These are phyloP conservation scores for Hylaeus anthracinus DNA, from an alignment of 1,140 invertebrate species.

Conservation along the genomic window DNA sequence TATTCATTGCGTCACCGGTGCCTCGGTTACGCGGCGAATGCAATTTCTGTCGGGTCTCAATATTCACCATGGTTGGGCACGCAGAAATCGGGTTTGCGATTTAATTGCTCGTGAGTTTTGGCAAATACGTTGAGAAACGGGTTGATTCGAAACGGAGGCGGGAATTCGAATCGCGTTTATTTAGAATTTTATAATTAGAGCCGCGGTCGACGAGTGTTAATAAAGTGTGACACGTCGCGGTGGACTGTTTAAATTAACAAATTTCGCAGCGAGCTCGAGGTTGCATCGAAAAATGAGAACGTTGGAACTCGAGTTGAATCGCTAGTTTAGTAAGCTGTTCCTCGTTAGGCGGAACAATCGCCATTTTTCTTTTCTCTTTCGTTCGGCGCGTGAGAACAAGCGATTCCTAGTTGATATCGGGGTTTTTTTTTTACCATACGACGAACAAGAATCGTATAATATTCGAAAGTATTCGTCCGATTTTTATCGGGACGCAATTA, in stretches of 20 bases:
- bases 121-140: no score
- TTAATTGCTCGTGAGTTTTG: background rate
- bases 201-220: background rate
- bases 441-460: background rate
- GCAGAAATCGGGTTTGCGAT: conserved; percentile 4
- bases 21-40: background rate
- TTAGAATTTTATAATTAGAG: background rate
- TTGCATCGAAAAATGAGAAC: background rate
- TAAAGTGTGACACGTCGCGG: background rate
- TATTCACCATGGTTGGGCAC: background rate
- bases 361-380: background rate
- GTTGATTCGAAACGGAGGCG: no score
- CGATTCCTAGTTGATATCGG: background rate
- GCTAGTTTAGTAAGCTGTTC: background rate
- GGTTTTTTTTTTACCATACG: background rate
- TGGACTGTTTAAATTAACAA: background rate
- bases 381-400: background rate
- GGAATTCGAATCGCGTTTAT: background rate
- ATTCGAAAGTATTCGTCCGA: background rate
- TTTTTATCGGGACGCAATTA: conserved; percentile 25
- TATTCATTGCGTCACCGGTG: background rate
- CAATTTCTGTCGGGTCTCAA: conserved; percentile 7
- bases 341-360: background rate
- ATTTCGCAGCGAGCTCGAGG: no score
- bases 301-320: background rate